Percentiles rank a stretch among this genome's conserved stretches.
Conservation (phyloP, 2,797 vertebrate species). For the Caiman crocodilus region DNA sequence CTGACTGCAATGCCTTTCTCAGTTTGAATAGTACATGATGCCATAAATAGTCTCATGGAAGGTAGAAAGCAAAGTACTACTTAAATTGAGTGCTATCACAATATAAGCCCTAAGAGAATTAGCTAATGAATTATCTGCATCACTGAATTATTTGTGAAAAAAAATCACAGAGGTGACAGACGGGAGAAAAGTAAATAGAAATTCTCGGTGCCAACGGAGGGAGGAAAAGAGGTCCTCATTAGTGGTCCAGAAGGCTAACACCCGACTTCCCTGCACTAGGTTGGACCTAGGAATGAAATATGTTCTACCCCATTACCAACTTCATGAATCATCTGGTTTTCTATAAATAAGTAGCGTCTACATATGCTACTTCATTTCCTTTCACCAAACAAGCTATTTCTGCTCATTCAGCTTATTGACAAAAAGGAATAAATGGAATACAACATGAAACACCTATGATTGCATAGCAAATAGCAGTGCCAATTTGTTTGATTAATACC, state of each 20-base stretch:
- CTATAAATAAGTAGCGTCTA: background rate
- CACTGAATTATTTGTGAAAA: background rate
- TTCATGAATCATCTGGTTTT: background rate
- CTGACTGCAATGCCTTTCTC: background rate
- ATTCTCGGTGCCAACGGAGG: background rate
- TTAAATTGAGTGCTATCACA: background rate
- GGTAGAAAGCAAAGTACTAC: background rate
- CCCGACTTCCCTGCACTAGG: background rate
- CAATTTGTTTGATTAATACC: background rate
- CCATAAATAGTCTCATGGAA: background rate
- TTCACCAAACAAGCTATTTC: background rate
- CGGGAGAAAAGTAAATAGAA: background rate
- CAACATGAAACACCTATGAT: background rate
- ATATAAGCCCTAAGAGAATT: background rate
- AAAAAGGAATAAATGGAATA: conserved; percentile 17
- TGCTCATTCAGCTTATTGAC: background rate
- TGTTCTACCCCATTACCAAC: background rate
- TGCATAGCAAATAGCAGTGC: background rate
- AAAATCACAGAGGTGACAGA: background rate
- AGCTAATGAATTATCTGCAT: background rate
- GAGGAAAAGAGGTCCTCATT: background rate
- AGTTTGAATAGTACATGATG: background rate
- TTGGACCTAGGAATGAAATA: background rate
- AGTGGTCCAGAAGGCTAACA: background rate
- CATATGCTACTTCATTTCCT: background rate